A percentile compares a stretch with the other conserved stretches of the same genome.
Conservation (phyloP, 2,888 invertebrate species). For the Cryptus viduatorius region DNA sequence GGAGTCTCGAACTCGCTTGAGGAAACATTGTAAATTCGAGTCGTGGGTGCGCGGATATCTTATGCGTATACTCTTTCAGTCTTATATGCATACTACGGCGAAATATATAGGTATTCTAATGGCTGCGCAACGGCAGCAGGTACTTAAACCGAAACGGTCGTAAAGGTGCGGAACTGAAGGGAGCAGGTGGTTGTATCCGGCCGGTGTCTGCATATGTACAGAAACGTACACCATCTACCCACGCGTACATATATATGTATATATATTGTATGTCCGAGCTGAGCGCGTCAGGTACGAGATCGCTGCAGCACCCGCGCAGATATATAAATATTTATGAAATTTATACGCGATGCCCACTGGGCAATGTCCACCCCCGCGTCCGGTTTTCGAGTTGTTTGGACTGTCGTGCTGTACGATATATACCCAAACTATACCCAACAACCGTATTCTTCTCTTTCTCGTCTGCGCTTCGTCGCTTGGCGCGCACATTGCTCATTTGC, state of each 20-base stretch:
- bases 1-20: too few species aligned
- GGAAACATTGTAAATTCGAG: not conserved
- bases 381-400: slow-evolving; percentile 39
- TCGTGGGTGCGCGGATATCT: slow-evolving; percentile 21
- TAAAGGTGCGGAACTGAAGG: slow-evolving; percentile 76
- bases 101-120: slow-evolving; percentile 38
- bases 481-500: slow-evolving; percentile 83
- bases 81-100: slow-evolving; percentile 19
- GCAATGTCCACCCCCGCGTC: slow-evolving; percentile 79
- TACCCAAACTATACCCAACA: not conserved
- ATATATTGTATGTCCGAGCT: slow-evolving; percentile 57
- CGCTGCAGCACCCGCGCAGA: slow-evolving; percentile 63
- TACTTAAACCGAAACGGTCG: slow-evolving; percentile 67
- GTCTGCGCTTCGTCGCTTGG: slow-evolving; percentile 60
- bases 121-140: slow-evolving; percentile 58
- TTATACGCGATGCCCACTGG: slow-evolving; percentile 77
- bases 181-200: slow-evolving; percentile 83
- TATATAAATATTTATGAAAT: slow-evolving; percentile 70
- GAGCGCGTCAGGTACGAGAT: slow-evolving; percentile 66
- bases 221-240: slow-evolving; percentile 2
- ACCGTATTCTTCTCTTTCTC: slow-evolving; percentile 69
- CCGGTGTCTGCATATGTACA: slow-evolving; percentile 74
- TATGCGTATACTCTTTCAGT: not conserved
- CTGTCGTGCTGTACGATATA: slow-evolving; percentile 7
- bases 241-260: slow-evolving; percentile 29